These are phyloP conservation scores for Syrrhaptes paradoxus DNA, from an alignment of 2,113 vertebrate genomes.

Conservation along the genomic window DNA sequence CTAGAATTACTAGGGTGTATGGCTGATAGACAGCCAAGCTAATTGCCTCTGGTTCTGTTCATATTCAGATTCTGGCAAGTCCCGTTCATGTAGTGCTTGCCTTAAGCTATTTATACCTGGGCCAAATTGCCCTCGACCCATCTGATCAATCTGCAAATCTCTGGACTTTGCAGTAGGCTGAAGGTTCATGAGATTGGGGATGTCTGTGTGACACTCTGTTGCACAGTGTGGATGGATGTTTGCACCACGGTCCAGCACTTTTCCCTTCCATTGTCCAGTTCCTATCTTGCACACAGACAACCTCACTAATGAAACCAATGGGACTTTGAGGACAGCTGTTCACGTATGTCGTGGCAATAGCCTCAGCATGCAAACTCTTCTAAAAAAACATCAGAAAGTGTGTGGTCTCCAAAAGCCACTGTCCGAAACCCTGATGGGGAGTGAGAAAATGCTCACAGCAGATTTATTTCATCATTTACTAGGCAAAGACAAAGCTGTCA, in stretches of 20 bases:
- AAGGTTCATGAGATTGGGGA: neutral
- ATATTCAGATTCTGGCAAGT: neutral
- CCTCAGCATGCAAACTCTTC: neutral
- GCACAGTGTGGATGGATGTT: neutral
- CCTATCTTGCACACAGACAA: neutral
- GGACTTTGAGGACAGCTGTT: neutral
- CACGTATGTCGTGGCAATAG: neutral
- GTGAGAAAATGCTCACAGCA: conserved; percentile 6
- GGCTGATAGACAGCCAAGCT: neutral
- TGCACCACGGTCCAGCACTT: neutral
- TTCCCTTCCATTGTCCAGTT: neutral
- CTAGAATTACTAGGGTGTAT: neutral
- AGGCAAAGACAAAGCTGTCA: conserved; percentile 44
- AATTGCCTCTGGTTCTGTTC: neutral
- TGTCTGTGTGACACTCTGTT: neutral
- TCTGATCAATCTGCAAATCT: neutral
- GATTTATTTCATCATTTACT: conserved; percentile 54
- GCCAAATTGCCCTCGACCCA: neutral
- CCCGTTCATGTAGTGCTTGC: neutral
- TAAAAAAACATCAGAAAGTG: neutral
- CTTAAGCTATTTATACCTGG: neutral
- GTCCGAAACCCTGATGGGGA: neutral
- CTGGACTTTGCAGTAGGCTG: neutral
- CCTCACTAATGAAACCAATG: neutral
- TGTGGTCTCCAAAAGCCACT: conserved; percentile 23